Conservation (phyloP, 2,113 vertebrate species). For the Spermophilus dauricus region DNA sequence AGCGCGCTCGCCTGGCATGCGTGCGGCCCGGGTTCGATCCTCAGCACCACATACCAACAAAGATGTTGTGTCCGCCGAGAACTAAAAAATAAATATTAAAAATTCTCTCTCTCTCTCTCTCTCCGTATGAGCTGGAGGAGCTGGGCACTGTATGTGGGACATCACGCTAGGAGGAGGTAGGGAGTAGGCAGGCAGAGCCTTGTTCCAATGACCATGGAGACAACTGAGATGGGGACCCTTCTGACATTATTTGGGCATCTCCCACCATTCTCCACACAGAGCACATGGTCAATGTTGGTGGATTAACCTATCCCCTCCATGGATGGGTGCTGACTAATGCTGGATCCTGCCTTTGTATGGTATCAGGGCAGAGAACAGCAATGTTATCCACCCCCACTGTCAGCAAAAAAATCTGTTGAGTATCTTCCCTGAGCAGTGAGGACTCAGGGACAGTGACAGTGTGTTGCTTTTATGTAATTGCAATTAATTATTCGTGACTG, state of each 20-base stretch:
- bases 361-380: slow-evolving; percentile 51
- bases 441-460: not conserved
- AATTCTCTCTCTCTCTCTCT: no score
- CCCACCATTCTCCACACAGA: not conserved
- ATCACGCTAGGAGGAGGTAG: not conserved
- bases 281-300: not conserved
- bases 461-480: slow-evolving; percentile 12
- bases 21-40: no score
- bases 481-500: not conserved
- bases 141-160: not conserved
- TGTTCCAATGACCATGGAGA: not conserved
- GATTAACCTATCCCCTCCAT: not conserved
- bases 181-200: not conserved
- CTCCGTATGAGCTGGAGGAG: no score
- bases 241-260: not conserved
- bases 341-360: not conserved
- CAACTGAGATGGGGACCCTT: not conserved
- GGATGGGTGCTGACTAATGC: slow-evolving; percentile 9
- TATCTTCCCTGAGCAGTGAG: not conserved
- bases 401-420: slow-evolving; percentile 1
- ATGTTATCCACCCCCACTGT: slow-evolving; percentile 8
- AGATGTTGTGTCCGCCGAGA: no score
- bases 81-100: no score
- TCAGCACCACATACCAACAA: no score
- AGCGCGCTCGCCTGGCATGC: no score